Conservation (phyloP, 2,113 vertebrate genomes). For the Hydrolagus affinis region DNA sequence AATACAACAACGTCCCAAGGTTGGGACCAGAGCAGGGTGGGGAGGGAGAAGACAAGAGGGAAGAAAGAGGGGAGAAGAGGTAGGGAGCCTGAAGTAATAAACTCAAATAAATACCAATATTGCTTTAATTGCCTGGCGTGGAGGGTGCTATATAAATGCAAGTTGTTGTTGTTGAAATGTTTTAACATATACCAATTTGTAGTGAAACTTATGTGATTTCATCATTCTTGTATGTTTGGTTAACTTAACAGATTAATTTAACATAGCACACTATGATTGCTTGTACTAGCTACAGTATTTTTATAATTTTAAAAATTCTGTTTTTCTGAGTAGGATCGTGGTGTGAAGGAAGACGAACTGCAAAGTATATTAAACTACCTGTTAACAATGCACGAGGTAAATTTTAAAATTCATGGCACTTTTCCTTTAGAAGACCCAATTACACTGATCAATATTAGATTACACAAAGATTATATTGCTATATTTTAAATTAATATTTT, state of each 20-base stretch:
- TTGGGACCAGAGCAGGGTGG: too few species aligned
- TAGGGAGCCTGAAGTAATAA: too few species aligned
- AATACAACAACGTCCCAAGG: too few species aligned
- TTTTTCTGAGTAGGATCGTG: constrained; percentile 68
- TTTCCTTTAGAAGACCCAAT: background rate
- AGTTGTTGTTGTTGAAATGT: too few species aligned
- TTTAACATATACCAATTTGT: too few species aligned
- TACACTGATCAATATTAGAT: background rate
- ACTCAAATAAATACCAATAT: too few species aligned
- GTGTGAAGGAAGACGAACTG: constrained; percentile 95
- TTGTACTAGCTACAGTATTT: too few species aligned
- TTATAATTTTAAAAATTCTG: background rate
- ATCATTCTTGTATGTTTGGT: background rate
- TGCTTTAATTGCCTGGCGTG: too few species aligned
- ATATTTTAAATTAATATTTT: background rate
- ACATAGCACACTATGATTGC: background rate
- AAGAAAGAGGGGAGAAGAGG: too few species aligned
- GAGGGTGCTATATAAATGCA: too few species aligned
- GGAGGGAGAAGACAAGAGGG: too few species aligned
- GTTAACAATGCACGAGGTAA: constrained; percentile 97
- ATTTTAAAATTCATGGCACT: background rate
- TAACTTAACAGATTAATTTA: background rate
- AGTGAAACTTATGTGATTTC: too few species aligned
- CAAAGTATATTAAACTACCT: constrained; percentile 94
- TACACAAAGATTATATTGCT: background rate